Percentiles rank a stretch among this genome's conserved stretches.
Conservation (phyloP, 2,888 invertebrate species). For the Philaethria dido region DNA sequence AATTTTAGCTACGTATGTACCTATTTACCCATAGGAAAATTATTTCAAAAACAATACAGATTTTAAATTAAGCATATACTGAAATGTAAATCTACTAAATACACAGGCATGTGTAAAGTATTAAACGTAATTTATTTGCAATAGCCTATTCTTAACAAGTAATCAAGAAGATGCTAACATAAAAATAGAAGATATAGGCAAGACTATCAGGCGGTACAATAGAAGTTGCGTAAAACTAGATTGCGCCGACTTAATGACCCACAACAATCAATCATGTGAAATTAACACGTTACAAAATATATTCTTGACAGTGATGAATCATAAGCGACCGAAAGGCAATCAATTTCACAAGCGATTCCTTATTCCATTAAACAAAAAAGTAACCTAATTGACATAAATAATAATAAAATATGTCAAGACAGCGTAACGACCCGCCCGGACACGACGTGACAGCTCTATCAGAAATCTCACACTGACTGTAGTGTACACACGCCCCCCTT, state of each 20-base stretch:
- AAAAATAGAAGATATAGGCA: constrained; percentile 43
- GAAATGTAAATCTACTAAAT: not conserved
- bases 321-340: constrained; percentile 81
- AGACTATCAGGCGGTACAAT: constrained; percentile 62
- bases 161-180: constrained; percentile 58
- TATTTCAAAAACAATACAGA: not conserved
- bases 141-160: constrained; percentile 58
- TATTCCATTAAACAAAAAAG: constrained; percentile 84
- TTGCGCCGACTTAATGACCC: constrained; percentile 69
- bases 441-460: constrained; percentile 83
- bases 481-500: constrained; percentile 54
- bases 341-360: constrained; percentile 82
- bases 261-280: constrained; percentile 80
- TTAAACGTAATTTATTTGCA: not conserved
- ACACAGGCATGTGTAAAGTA: not conserved
- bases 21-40: not conserved
- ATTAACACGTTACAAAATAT: constrained; percentile 81
- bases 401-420: constrained; percentile 83
- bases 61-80: not conserved
- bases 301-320: constrained; percentile 82
- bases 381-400: constrained; percentile 84
- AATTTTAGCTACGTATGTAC: too few relatives aligned
- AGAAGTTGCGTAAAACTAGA: constrained; percentile 78
- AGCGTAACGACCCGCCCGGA: constrained; percentile 78
- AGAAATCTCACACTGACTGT: constrained; percentile 75